Evolutionary conservation across 2,888 invertebrate genomes (phyloP), one percentile per base, ranked within the genome.

Genomic region (Cloeon dipterum): DNA sequence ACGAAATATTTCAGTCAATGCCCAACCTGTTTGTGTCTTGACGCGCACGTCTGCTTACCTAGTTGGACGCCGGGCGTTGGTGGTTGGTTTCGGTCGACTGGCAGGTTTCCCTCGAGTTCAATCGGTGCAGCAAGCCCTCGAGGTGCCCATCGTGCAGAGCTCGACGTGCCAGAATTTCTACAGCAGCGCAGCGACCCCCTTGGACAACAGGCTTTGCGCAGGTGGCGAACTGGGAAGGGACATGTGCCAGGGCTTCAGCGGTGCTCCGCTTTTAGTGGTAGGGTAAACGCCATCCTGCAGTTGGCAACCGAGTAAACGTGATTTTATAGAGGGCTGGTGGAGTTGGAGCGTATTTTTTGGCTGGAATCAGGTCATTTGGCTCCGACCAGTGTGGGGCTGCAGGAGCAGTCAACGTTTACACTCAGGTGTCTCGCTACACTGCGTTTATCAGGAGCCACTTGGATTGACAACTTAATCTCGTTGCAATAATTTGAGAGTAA

Each of bases 211-310:
- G 52, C 55, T 77, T 40, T 78, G 78, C 46, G 76, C 74, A 1
- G 81, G 81, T 0, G 79, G 77, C 0, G 74, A 76, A 44, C 61
- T 61, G 43, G 72, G 72, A 13, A 68, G 66, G 43, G 79, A 79
- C 50, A 79, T 78, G 0, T 81, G 81, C 44, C 70, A 75, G 8
- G 79, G 79, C 4, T 81, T 77, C 46, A 79, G 76, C 3, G 81
- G 81, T 3, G 74, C 78, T 1, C 79, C 81, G 0, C 54, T 81
- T 3, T 52, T 79, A 37, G 54, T 71, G 29, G 29, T n/a, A 20
- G 20, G 13, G 19, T 13, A 16, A 19, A 17, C 18, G 13, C 33
- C n/a, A n/a, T n/a, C n/a, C n/a, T n/a, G n/a, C n/a, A n/a, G n/a
- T n/a, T n/a, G n/a, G n/a, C n/a, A n/a, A n/a, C n/a, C n/a, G n/a